Evolutionary conservation across 1,140 invertebrate species (phyloP).

Genomic region (Papilio helenus): DNA sequence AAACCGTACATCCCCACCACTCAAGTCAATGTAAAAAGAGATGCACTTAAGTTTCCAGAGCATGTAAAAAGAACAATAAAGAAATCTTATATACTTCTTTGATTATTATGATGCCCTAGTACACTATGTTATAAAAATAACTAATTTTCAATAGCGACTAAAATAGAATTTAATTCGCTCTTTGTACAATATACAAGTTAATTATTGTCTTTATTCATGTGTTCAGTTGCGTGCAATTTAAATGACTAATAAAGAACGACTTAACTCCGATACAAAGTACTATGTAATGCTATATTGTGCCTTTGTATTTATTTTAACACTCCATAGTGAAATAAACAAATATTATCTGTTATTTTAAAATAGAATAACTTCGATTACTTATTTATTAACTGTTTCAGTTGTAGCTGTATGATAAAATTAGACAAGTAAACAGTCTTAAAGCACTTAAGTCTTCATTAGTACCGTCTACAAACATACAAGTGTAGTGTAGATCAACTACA

Average conservation of each 20-base stretch:
- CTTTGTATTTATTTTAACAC: not conserved
- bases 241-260: not conserved
- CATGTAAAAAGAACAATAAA: not conserved
- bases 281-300: not conserved
- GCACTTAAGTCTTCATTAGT: not conserved
- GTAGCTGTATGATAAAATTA: not conserved
- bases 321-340: not conserved
- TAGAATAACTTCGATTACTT: too few relatives aligned
- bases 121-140: not conserved
- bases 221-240: slow-evolving; percentile 11
- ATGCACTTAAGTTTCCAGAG: not conserved
- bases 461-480: slow-evolving; percentile 8
- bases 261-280: not conserved
- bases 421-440: too few relatives aligned
- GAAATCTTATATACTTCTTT: not conserved
- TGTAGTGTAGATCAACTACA: not conserved
- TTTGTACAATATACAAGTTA: not conserved
- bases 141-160: not conserved
- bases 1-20: not conserved
- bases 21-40: slow-evolving; percentile 18
- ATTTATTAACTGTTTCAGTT: not conserved
- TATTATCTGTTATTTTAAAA: too few relatives aligned
- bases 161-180: not conserved
- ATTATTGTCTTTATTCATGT: not conserved
- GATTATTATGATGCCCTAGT: not conserved